phyloP scores from a whole-genome alignment of 2,888 invertebrate species.

The Osedax frankpressi region DNA sequence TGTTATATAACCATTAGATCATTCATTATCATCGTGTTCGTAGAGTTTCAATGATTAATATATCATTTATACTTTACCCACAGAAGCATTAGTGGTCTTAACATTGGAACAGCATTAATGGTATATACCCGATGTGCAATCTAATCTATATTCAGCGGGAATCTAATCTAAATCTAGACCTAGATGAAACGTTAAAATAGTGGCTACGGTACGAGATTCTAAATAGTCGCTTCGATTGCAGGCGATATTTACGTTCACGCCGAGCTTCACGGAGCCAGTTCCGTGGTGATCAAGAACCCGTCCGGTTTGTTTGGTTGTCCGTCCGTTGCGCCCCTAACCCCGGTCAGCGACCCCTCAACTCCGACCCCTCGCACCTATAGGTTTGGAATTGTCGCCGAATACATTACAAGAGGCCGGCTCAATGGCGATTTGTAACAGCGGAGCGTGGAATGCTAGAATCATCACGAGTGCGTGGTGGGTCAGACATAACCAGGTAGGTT shows the following conservation, averaged over 20 bases:
- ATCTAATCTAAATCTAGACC: no score
- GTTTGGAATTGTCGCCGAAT: constrained; percentile 68
- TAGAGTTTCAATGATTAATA: no score
- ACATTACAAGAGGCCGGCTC: constrained; percentile 88
- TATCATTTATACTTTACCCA: no score
- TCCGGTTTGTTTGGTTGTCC: constrained; percentile 37
- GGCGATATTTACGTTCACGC: constrained; percentile 93
- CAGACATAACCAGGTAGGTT: constrained; percentile 60
- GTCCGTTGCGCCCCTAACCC: background rate
- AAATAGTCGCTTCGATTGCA: constrained; percentile 19
- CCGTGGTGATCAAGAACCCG: constrained; percentile 78
- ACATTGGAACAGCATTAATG: no score
- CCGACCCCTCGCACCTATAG: constrained; percentile 23
- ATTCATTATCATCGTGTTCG: no score
- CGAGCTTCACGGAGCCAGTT: constrained; percentile 55
- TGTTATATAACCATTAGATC: no score
- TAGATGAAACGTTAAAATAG: no score
- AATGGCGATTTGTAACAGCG: constrained; percentile 80
- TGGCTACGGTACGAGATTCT: no score
- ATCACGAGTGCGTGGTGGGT: constrained; percentile 96
- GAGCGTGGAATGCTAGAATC: constrained; percentile 96
- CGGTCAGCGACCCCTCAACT: background rate
- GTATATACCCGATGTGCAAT: no score
- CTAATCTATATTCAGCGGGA: no score
- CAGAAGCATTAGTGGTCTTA: no score